Base-by-base conservation (phyloP, 23 tunicate genomes). In the Trididemnum clinides region DNA sequence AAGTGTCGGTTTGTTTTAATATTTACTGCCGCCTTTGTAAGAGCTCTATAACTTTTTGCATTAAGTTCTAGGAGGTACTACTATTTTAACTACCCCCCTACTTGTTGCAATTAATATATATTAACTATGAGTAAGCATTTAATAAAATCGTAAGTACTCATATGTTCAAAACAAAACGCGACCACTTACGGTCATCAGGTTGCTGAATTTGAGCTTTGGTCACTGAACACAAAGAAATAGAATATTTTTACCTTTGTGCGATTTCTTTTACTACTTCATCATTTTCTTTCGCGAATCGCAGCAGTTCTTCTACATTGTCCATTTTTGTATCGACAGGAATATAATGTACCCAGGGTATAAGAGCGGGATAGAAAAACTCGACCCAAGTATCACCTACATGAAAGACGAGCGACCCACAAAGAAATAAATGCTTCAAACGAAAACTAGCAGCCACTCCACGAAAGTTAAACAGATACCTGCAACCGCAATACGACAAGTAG, bases 381-480 rank as follows among this genome's bases (percentile, higher is more conserved):
- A 94, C 20, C 98, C 98, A 94, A 19, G 85, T 90, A 30, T 85
- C 64, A 20, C 95, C 98, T 27, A 94, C 98, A 72, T 94, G 98
- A 50, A 72, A 94, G 29, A 94, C 98, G 29, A 94, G 82, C 1
- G 98, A 94, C 36, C 66, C 76, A 57, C 98, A 94, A 26, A 94
- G 78, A 72, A 94, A 94, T 72, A 94, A 75, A 85, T 94, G 98
- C 77, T 94, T 94, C 50, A 94, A 39, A 0, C 98, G 81, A 70
- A 94, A 94, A 76, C 98, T 94, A 18, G 98, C 98, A 2, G 98
- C 98, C 35, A 94, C 94, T 12, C 98, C 98, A 19, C 98, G 93
- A 80, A 94, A 94, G 69, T 94, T 94, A 58, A 94, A 89, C 50
- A 94, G 77, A 66, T 94, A 89, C 35, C 95, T 90, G 81, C 26